Evolutionary conservation across 2,888 invertebrate species (phyloP), one percentile per base, ranked within the genome.

Genomic region (Seladonia tumulorum): DNA sequence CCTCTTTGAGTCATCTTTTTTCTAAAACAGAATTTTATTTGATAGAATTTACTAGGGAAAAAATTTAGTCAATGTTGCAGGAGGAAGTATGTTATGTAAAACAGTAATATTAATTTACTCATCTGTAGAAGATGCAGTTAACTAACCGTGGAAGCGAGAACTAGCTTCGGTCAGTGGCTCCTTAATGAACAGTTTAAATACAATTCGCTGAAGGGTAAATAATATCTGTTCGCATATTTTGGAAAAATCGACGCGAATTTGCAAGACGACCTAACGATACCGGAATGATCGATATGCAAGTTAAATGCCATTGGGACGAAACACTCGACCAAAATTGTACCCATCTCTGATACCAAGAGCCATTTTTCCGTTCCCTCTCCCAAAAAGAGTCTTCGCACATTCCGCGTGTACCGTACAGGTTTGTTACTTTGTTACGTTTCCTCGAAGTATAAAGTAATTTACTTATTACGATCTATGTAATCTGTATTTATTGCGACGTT

Each of bases 401-500:
- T 90, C 86, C 88, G 53, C 76, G 57, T 70, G 74, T 79, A 80
- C 60, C 76, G 78, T 81, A 57, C 71, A 80, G 63, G 68, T 57
- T 68, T 79, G 70, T 82, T 80, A 74, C 86, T 76, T 77, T 76
- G 83, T 74, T 83, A 70, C 66, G 60, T 79, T 78, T 75, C 66
- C 79, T 81, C 68, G 75, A 75, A 74, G 60, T 85, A 66, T 79
- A 81, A 39, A n/a, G 70, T 70, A 63, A 70, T 70, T 70, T 70
- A 70, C 70, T 70, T 70, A 70, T n/a, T 70, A n/a, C 16, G n/a
- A 72, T 72, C 29, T 72, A 49, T 49, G 39, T 68, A 68, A 70
- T 75, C 71, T 78, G 76, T 83, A 89, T 88, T 89, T 89, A 86
- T 87, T 90, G 76, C 85, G 70, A 82, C 79, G 83, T 85, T 90